Base-by-base conservation (phyloP, 2,113 vertebrate genomes). In the Perccottus glenii region DNA sequence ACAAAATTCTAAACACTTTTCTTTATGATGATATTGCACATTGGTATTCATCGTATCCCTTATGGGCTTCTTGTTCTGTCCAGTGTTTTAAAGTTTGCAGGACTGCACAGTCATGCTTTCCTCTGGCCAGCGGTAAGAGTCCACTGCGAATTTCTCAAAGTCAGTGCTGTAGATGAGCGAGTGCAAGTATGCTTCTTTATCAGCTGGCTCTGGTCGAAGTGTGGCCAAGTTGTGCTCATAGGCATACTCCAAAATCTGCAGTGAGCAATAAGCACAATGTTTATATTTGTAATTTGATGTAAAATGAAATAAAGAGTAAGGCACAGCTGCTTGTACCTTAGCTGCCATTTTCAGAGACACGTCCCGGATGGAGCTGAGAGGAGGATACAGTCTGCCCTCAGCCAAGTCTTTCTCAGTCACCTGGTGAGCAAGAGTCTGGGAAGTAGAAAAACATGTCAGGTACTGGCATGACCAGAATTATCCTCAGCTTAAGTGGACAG, bases 311-410 rank as follows among this genome's bases (percentile, higher is more conserved):
- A 36, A 53, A n/a, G 32, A 46, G 5, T 6, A 12, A 55, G 2
- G 2, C 8, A 33, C 7, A 59, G 51, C 1, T 59, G 60, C 0
- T 40, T 64, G 93, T 89, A 99, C 98, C 94, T 90, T 95, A 55
- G 92, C 91, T n/a, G 97, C 96, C 7, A 99, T 94, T 80, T 93
- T 95, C 78, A 95, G 65, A 0, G 98, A 98, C 49, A 98, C 95
- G 0, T 95, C 88, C 75, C 82, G 92, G 81, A 99, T 99, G 47
- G 85, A 90, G 81, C 81, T 89, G 87, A 99, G 91, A 0, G 96
- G 95, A 82, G 98, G 98, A 73, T 96, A 99, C 43, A 99, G 90
- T 60, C 98, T 91, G 61, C 98, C 98, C 64, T 98, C 95, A 35
- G 90, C 74, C 46, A 99, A 89, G 84, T 99, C 88, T 61, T 95